These are phyloP conservation scores for Sebastes melanostomus DNA, from an alignment of 2,797 vertebrate species.

Conservation along the genomic window DNA sequence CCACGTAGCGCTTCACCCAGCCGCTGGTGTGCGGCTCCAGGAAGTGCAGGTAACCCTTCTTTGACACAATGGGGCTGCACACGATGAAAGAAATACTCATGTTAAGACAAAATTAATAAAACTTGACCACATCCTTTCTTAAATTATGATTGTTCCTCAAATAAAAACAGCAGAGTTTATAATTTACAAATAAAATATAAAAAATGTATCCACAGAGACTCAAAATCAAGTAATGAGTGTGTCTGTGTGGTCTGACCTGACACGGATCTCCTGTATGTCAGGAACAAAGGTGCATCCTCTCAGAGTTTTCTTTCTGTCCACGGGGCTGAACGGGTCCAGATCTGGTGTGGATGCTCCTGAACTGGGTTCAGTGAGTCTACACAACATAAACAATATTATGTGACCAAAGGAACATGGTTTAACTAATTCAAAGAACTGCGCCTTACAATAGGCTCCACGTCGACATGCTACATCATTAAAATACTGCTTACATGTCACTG, in stretches of 20 bases:
- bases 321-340: constrained; percentile 86
- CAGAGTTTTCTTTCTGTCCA: constrained; percentile 87
- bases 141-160: neutral
- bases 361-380: constrained; percentile 86
- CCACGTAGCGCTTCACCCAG: constrained; percentile 96
- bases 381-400: constrained; percentile 14
- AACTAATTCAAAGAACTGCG: neutral
- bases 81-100: neutral
- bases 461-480: neutral
- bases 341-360: constrained; percentile 91
- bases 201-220: neutral
- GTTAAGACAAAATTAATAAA: neutral
- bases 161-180: neutral
- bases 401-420: neutral
- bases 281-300: constrained; percentile 89
- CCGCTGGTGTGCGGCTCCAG: constrained; percentile 95
- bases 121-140: neutral
- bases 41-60: constrained; percentile 98
- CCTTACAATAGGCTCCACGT: neutral
- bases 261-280: constrained; percentile 96
- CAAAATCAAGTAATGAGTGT: neutral
- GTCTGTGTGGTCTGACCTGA: constrained; percentile 84
- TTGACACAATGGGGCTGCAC: constrained; percentile 95
- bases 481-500: neutral
- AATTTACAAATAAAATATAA: neutral